These are phyloP conservation scores for Asbolus verrucosus DNA, from an alignment of 1,140 invertebrate genomes.

Conservation along the genomic window DNA sequence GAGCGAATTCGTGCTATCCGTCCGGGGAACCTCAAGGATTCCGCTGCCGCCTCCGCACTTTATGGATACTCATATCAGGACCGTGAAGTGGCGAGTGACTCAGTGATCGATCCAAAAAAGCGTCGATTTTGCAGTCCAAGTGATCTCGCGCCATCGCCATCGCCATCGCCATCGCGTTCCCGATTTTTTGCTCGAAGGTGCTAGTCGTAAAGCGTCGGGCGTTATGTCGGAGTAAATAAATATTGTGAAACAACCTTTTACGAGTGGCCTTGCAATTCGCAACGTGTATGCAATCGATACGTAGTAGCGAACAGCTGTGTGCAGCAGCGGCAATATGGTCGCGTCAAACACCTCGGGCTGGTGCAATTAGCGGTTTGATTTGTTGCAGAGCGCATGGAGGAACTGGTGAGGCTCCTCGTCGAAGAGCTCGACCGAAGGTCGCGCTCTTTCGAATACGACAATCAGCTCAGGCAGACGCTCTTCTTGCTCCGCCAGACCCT, in stretches of 20 bases:
- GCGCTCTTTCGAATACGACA: constrained; percentile 34
- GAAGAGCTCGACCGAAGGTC: constrained; percentile 30
- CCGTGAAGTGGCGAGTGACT: constrained; percentile 48
- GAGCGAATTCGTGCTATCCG: not conserved
- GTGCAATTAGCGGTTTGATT: constrained; percentile 30
- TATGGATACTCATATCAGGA: constrained; percentile 47
- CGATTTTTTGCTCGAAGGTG: constrained; percentile 1
- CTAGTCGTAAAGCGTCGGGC: constrained; percentile 11
- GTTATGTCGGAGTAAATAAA: constrained; percentile 46
- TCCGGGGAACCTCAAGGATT: not conserved
- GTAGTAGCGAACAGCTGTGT: constrained; percentile 56
- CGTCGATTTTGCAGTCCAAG: too few species aligned
- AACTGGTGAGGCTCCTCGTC: constrained; percentile 30
- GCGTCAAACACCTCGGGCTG: constrained; percentile 45
- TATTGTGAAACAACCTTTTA: constrained; percentile 56
- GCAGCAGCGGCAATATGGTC: constrained; percentile 47
- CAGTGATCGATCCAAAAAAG: too few species aligned
- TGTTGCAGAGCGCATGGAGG: constrained; percentile 40
- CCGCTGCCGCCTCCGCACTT: constrained; percentile 14
- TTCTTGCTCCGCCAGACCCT: constrained; percentile 4
- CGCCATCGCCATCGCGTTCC: constrained; percentile 6
- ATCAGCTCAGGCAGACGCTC: constrained; percentile 31
- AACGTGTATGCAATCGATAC: constrained; percentile 56
- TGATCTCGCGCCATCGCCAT: too few species aligned
- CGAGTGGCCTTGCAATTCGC: constrained; percentile 56